Evolutionary conservation across 2,113 vertebrate genomes (phyloP).

Genomic region (Cyprinodon variegatus): DNA sequence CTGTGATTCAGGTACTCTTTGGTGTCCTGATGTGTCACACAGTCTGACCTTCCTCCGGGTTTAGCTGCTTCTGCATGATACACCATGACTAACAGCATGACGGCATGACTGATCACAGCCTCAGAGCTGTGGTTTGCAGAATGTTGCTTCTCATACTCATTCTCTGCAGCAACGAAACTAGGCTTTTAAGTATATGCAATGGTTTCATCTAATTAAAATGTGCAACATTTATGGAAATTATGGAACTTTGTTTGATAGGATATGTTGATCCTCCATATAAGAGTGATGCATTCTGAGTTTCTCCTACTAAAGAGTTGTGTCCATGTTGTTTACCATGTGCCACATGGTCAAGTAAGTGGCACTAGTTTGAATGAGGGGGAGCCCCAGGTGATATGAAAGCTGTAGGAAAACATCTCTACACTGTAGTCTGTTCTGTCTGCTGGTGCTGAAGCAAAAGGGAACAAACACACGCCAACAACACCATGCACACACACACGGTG

Average conservation of each 20-base stretch:
- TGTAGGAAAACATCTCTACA: slow-evolving; percentile 58
- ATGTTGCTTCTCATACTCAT: slow-evolving; percentile 30
- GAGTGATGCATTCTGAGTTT: background rate
- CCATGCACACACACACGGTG: background rate
- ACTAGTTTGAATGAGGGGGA: slow-evolving; percentile 31
- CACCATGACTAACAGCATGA: slow-evolving; percentile 72
- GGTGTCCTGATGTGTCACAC: slow-evolving; percentile 56
- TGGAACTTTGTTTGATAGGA: background rate
- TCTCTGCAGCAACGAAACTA: background rate
- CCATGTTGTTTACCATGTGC: slow-evolving; percentile 65
- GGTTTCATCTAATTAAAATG: background rate
- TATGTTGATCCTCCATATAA: background rate
- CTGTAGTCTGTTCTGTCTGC: slow-evolving; percentile 14
- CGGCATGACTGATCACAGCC: slow-evolving; percentile 65
- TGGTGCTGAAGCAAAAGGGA: slow-evolving; percentile 27
- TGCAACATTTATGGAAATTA: background rate
- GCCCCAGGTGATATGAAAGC: slow-evolving; percentile 58
- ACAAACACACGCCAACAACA: slow-evolving; percentile 8
- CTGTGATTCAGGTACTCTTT: slow-evolving; percentile 45
- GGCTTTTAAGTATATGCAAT: background rate
- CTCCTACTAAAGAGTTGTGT: slow-evolving; percentile 20
- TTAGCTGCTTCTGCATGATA: slow-evolving; percentile 68
- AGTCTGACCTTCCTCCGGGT: slow-evolving; percentile 65
- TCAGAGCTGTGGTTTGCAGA: slow-evolving; percentile 53
- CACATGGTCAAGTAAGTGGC: slow-evolving; percentile 57